Percentiles rank a stretch among this genome's conserved stretches.
phyloP scores from a whole-genome alignment of 1,140 invertebrate genomes.

The Apocrypta bakeri region DNA sequence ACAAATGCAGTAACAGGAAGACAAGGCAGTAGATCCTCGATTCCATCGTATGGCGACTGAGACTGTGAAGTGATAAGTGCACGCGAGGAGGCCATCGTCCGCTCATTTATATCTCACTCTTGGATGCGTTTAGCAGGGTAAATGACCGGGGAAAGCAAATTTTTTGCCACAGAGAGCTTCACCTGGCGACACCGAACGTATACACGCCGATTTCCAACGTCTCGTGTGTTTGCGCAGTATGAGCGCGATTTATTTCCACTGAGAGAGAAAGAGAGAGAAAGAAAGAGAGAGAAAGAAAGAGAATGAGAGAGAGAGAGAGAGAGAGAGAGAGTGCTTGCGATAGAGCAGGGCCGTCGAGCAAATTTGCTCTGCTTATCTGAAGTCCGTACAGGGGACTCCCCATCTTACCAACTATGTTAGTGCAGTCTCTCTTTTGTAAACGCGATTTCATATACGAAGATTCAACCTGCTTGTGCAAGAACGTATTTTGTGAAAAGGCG shows the following conservation, averaged over 20 bases:
- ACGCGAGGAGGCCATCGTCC: not conserved
- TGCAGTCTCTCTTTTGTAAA: not conserved
- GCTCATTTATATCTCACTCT: slow-evolving; percentile 24
- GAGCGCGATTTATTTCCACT: slow-evolving; percentile 4
- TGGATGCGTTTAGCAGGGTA: not conserved
- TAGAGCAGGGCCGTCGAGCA: slow-evolving; percentile 50
- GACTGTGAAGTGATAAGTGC: not conserved
- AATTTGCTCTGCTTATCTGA: slow-evolving; percentile 71
- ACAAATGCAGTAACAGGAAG: slow-evolving; percentile 5
- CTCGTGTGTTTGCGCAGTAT: slow-evolving; percentile 7
- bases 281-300: no score
- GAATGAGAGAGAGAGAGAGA: no score
- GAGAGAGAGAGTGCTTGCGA: not conserved
- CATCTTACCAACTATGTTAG: not conserved
- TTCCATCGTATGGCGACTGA: not conserved
- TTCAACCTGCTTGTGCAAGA: not conserved
- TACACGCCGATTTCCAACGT: slow-evolving; percentile 16
- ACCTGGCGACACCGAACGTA: not conserved
- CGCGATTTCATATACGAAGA: not conserved
- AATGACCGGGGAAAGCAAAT: slow-evolving; percentile 12
- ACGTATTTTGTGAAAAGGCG: not conserved
- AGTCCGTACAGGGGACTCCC: not conserved
- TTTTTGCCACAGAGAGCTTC: not conserved
- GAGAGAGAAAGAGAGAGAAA: slow-evolving; percentile 18
- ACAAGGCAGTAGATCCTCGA: slow-evolving; percentile 16